These are phyloP conservation scores for Cygnus buccinator DNA, from an alignment of 2,113 vertebrate genomes.

Conservation along the genomic window DNA sequence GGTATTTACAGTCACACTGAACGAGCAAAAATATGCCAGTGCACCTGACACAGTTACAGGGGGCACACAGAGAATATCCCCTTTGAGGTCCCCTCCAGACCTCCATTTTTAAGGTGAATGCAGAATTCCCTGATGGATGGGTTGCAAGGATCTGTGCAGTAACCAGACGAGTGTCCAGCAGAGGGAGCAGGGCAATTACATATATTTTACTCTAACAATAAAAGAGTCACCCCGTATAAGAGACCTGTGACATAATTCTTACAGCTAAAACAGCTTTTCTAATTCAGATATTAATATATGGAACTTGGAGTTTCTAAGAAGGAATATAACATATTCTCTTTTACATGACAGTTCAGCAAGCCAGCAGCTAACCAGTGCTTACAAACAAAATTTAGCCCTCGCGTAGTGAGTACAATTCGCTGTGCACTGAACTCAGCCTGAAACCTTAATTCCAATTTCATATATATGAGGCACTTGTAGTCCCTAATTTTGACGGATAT, in stretches of 20 bases:
- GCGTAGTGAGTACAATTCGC: neutral
- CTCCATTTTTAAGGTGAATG: neutral
- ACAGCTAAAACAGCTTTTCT: neutral
- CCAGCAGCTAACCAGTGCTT: neutral
- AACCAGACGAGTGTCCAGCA: constrained; percentile 25
- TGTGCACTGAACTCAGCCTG: neutral
- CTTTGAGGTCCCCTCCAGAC: neutral
- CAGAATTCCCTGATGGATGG: neutral
- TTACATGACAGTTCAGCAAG: neutral
- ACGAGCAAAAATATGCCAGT: neutral
- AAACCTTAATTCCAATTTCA: neutral
- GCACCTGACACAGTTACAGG: neutral
- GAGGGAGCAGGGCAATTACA: constrained; percentile 53
- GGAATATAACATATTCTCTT: neutral
- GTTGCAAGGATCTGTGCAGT: neutral
- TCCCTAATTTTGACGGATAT: neutral
- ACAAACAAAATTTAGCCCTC: neutral
- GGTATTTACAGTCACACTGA: neutral
- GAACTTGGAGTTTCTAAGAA: neutral
- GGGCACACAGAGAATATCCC: neutral
- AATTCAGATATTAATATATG: neutral
- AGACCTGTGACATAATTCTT: neutral
- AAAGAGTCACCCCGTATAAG: neutral
- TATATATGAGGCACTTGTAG: neutral
- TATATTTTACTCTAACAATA: neutral